phyloP scores from a whole-genome alignment of 92 coral and sea anemone species.

The Siderastrea siderea region DNA sequence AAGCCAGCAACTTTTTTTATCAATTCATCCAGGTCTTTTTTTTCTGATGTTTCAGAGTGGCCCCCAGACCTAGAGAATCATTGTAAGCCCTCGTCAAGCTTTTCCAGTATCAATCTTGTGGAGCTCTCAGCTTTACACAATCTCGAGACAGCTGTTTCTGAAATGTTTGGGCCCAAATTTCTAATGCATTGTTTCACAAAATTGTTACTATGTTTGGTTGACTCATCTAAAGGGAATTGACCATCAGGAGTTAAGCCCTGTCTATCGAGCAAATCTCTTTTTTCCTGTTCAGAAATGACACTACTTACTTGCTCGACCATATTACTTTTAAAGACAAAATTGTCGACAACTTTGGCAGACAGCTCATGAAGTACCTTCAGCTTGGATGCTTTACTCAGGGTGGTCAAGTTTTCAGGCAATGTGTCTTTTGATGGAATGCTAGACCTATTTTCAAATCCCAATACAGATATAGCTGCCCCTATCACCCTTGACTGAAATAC shows the following conservation, averaged over 20 bases:
- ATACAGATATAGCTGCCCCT: constrained; percentile 31
- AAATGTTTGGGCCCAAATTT: constrained; percentile 58
- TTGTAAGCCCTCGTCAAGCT: constrained; percentile 1
- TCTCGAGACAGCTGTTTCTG: constrained; percentile 64
- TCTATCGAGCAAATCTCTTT: constrained; percentile 17
- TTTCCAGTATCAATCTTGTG: constrained; percentile 34
- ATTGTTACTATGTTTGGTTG: constrained; percentile 62
- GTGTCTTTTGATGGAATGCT: constrained; percentile 2
- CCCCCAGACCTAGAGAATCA: not conserved
- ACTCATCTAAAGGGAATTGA: constrained; percentile 52
- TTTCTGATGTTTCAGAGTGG: constrained; percentile 14
- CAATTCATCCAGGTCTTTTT: constrained; percentile 6
- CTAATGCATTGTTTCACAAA: constrained; percentile 57
- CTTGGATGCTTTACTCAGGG: constrained; percentile 6
- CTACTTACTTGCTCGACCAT: constrained; percentile 4
- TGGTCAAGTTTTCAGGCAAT: constrained; percentile 28
- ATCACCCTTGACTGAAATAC: constrained; percentile 36
- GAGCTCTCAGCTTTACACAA: constrained; percentile 60
- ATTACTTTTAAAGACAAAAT: constrained; percentile 14
- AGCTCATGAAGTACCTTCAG: constrained; percentile 21
- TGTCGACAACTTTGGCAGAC: constrained; percentile 46
- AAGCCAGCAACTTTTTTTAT: not conserved
- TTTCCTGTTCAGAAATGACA: constrained; percentile 31
- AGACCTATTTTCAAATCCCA: constrained; percentile 23
- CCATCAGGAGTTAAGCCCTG: constrained; percentile 68